Evolutionary conservation across 2,888 invertebrate species (phyloP).

Genomic region (Bellardia bayeri): DNA sequence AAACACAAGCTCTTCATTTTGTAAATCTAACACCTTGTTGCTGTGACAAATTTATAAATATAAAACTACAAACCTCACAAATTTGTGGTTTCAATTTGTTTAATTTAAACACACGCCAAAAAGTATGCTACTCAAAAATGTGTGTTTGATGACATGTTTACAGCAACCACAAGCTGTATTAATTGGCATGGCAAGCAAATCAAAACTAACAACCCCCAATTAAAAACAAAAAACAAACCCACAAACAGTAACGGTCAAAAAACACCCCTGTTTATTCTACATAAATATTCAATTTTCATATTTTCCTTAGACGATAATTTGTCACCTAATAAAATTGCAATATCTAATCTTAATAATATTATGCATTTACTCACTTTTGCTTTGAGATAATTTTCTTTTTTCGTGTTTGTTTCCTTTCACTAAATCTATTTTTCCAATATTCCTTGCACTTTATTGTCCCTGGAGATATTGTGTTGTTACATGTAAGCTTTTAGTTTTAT

Average conservation of each 20-base stretch:
- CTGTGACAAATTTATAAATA: conserved; percentile 20
- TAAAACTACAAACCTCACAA: conserved; percentile 51
- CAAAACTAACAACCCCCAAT: conserved; percentile 27
- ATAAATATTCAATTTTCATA: conserved; percentile 29
- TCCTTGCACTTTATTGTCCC: conserved; percentile 20
- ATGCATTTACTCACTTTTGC: not conserved
- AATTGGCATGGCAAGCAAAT: conserved; percentile 20
- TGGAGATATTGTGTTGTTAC: conserved; percentile 54
- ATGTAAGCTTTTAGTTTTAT: conserved; percentile 71
- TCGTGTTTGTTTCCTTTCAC: not conserved
- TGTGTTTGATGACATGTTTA: conserved; percentile 57
- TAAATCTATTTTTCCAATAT: conserved; percentile 10
- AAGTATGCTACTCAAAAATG: conserved; percentile 59
- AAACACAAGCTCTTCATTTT: not conserved
- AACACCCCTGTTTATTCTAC: conserved; percentile 18
- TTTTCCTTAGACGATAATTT: conserved; percentile 37
- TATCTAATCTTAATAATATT: conserved; percentile 38
- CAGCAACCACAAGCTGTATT: conserved; percentile 63
- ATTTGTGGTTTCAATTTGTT: conserved; percentile 67
- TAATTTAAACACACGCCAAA: conserved; percentile 66
- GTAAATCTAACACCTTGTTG: conserved; percentile 25
- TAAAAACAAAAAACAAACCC: not conserved
- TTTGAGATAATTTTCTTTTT: conserved; percentile 41
- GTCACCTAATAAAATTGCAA: conserved; percentile 66
- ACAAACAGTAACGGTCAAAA: not conserved